A percentile compares a stretch with the other conserved stretches of the same genome.
Evolutionary conservation across 2,797 vertebrate genomes (phyloP).

Genomic region (Chrosomus eos): DNA sequence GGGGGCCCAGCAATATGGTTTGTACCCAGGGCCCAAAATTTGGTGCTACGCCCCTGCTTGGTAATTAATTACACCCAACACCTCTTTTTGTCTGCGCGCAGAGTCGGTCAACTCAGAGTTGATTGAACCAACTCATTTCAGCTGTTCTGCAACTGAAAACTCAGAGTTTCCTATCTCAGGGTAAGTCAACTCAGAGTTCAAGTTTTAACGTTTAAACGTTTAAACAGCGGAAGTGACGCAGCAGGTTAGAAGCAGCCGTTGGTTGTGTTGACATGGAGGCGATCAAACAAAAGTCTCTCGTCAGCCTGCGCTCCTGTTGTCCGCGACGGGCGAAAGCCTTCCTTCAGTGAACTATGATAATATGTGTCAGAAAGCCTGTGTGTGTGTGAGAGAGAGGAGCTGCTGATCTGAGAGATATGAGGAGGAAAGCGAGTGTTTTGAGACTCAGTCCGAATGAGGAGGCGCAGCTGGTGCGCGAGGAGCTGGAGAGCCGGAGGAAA

Average conservation of each 20-base stretch:
- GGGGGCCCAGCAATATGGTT: no score
- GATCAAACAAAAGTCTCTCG: neutral
- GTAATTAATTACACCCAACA: no score
- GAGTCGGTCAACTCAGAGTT: no score
- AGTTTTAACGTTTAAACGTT: no score
- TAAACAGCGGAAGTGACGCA: conserved; percentile 77
- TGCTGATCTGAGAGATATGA: conserved; percentile 75
- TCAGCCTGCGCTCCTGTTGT: neutral
- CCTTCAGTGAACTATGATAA: neutral
- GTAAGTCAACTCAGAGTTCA: no score
- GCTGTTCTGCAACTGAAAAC: no score
- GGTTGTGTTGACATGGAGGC: conserved; percentile 25
- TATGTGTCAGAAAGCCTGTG: neutral
- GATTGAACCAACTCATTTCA: no score
- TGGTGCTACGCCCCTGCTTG: no score
- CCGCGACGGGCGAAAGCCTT: neutral
- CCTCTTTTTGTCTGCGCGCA: no score
- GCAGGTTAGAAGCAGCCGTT: neutral
- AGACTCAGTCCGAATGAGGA: conserved; percentile 93
- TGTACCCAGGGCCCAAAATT: no score
- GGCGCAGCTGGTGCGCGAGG: conserved; percentile 85
- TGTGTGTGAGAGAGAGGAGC: neutral
- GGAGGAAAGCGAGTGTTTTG: conserved; percentile 77
- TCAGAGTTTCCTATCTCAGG: no score
- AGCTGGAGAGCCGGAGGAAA: conserved; percentile 88